A percentile compares a stretch with the other conserved stretches of the same genome.
phyloP scores from a whole-genome alignment of 2,797 vertebrate species.

The Corythornis leucogaster region DNA sequence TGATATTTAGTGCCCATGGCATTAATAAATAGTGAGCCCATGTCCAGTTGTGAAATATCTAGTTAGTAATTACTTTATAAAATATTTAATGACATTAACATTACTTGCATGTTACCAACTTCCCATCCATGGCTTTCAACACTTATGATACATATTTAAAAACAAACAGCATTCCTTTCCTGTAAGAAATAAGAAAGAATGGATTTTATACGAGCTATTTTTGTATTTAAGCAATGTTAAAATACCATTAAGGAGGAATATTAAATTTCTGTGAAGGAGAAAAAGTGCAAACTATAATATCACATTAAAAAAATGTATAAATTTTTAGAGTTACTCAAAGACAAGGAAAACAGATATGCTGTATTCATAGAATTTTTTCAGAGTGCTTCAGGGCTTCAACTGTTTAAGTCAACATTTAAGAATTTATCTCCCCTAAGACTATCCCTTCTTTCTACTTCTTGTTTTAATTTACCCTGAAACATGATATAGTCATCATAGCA shows the following conservation, averaged over 20 bases:
- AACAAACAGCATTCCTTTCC: neutral
- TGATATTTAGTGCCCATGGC: slow-evolving; percentile 9
- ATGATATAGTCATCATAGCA: neutral
- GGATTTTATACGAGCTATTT: neutral
- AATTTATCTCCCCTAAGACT: neutral
- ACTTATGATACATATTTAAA: slow-evolving; percentile 6
- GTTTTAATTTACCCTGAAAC: neutral
- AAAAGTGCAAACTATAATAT: neutral
- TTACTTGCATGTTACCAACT: neutral
- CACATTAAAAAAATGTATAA: neutral
- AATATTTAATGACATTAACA: slow-evolving; percentile 30
- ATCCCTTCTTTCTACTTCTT: neutral
- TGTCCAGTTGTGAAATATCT: slow-evolving; percentile 61
- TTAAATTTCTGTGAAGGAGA: neutral
- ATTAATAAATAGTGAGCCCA: slow-evolving; percentile 48
- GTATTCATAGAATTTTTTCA: neutral
- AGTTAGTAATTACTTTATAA: slow-evolving; percentile 15
- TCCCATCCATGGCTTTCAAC: neutral
- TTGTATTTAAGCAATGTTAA: neutral
- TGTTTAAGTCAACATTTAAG: neutral
- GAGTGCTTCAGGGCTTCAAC: neutral
- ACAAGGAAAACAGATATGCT: neutral
- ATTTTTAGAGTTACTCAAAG: neutral
- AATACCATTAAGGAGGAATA: neutral
- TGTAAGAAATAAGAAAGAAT: neutral